phyloP scores from a whole-genome alignment of 1,140 invertebrate species.

The Rhopalosiphum maidis region DNA sequence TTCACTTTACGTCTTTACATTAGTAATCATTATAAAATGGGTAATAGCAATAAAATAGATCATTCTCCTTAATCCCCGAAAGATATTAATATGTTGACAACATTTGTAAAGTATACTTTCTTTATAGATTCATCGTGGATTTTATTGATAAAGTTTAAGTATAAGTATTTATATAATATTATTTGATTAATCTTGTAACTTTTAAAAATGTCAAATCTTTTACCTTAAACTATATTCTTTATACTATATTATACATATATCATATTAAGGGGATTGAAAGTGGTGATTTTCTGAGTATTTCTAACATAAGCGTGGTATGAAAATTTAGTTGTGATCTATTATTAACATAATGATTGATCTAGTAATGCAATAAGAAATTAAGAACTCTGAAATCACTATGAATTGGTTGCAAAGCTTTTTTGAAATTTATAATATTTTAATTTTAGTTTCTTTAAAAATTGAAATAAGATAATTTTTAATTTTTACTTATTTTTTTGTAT shows the following conservation, averaged over 20 bases:
- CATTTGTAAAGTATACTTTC: background rate
- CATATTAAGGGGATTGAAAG: background rate
- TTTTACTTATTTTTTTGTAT: background rate
- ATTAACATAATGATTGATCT: background rate
- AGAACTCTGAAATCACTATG: background rate
- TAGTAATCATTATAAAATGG: background rate
- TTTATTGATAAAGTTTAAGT: background rate
- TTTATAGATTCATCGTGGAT: background rate
- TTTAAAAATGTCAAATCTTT: background rate
- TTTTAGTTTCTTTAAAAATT: too few species aligned
- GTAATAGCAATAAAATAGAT: background rate
- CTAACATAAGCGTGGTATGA: background rate
- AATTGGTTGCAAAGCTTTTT: background rate
- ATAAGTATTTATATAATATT: background rate
- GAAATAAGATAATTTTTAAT: background rate
- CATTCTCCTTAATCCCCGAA: background rate
- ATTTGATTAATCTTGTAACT: background rate
- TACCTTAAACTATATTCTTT: background rate
- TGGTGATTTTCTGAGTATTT: background rate
- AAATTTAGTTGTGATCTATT: background rate
- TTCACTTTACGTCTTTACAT: background rate
- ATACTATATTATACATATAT: background rate
- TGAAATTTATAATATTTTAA: background rate
- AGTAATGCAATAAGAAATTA: background rate
- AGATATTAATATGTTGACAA: background rate